Conservation (phyloP, 2,797 vertebrate genomes). For the Chaenodraco wilsoni region DNA sequence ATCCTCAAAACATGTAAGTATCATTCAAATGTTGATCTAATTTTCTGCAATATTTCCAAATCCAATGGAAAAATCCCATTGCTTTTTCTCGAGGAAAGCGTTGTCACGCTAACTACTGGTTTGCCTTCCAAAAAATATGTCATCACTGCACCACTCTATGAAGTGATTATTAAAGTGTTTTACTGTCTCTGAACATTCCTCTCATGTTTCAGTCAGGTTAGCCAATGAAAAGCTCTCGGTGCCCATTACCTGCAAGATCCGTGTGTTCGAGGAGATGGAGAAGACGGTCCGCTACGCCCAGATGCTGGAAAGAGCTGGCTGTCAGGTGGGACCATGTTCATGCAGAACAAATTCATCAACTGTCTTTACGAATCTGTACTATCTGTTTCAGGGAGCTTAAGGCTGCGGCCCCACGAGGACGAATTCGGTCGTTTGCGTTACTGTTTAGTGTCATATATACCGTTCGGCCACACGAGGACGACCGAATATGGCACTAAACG, state of each 20-base stretch:
- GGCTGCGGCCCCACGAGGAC: no score
- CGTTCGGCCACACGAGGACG: no score
- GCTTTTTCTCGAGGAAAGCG: no score
- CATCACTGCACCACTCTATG: neutral
- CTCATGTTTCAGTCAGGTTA: conserved; percentile 84
- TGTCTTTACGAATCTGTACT: neutral
- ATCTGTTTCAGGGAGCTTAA: neutral
- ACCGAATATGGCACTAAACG: no score
- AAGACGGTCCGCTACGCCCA: conserved; percentile 94
- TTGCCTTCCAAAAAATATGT: no score
- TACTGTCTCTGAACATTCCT: neutral
- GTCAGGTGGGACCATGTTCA: conserved; percentile 85
- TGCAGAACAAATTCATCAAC: neutral
- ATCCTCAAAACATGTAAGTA: no score
- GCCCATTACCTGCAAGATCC: conserved; percentile 97
- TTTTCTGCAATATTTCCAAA: no score
- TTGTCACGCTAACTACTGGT: no score
- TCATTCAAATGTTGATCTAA: no score
- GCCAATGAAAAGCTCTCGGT: conserved; percentile 94
- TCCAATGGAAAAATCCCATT: no score
- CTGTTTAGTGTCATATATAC: no score
- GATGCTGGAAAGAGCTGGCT: conserved; percentile 96
- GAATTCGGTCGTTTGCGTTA: no score
- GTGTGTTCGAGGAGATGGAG: conserved; percentile 92
- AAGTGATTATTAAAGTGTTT: neutral